Evolutionary conservation across 2,113 vertebrate species (phyloP), one percentile per base, ranked within the genome.

Genomic region (Phrynocephalus versicolor): DNA sequence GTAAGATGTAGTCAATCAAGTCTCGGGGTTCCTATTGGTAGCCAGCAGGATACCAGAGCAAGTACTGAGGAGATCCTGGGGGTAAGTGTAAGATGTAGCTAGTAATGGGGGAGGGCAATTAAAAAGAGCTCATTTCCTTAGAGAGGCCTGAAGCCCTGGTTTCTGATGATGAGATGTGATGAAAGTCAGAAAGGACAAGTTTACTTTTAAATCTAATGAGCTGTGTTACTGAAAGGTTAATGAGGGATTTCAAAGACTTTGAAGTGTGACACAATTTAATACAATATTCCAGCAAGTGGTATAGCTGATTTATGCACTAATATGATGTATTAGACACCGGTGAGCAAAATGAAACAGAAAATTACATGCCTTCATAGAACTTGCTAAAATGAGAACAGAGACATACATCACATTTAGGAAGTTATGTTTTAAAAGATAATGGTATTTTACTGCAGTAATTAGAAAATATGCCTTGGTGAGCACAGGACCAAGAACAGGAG

Each of bases 171-270:
- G 27, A 73, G 15, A 82, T 78, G 1, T 19, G 39, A 80, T 77
- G 77, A 81, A 81, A 89, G 84, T 87, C 80, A 87, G 70, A 90
- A 90, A 88, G 13, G 75, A 74, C 72, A 86, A 80, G 25, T 33
- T 86, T 86, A 88, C 8, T 55, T 83, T 51, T 88, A 81, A 82
- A 85, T 85, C 30, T 41, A 90, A 87, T 86, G 85, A 89, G 79
- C 33, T 55, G 1, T 78, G 41, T 73, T 84, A 88, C 23, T 27
- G 82, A 86, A 64, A 86, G 27, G 37, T 88, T 87, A 92, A 88
- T 90, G 45, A 86, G 37, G 83, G 19, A 55, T 84, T 89, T 91
- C 67, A 85, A 57, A 84, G 76, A 86, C 3, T 77, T 27, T 79
- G 76, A 71, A 72, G 10, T 60, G 13, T 85, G 69, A 67, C 77